These are phyloP conservation scores for Nasonovia ribisnigri DNA, from an alignment of 2,888 invertebrate genomes.

Conservation along the genomic window DNA sequence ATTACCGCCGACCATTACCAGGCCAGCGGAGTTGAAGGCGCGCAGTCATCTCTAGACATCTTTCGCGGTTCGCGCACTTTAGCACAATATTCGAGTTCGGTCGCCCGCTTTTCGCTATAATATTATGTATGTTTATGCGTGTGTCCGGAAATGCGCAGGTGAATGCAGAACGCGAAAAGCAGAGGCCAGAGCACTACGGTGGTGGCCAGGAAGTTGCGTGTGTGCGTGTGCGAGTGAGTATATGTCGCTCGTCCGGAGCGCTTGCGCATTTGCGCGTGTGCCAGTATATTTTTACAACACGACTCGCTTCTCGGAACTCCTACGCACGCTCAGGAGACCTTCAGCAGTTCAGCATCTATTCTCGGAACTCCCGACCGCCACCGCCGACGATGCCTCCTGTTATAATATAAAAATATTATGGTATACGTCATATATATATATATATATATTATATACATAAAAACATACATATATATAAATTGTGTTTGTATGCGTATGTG, in stretches of 20 bases:
- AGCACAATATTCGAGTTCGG: not conserved
- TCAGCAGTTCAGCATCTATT: slow-evolving; percentile 64
- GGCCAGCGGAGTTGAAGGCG: not conserved
- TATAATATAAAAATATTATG: slow-evolving; percentile 13
- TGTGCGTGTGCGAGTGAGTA: not conserved
- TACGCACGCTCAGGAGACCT: slow-evolving; percentile 64
- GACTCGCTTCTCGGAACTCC: slow-evolving; percentile 62
- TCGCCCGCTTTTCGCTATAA: not conserved
- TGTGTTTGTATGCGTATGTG: not conserved
- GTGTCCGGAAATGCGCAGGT: not conserved
- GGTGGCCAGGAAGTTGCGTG: slow-evolving; percentile 3
- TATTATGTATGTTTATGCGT: not conserved
- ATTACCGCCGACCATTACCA: not conserved
- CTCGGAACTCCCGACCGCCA: slow-evolving; percentile 61
- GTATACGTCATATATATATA: not conserved
- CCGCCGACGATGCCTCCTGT: slow-evolving; percentile 53
- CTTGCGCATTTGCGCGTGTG: not conserved
- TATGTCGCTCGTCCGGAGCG: not conserved
- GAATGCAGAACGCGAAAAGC: not conserved
- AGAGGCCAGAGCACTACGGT: not conserved
- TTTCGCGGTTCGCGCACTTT: not conserved
- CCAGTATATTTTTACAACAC: slow-evolving; percentile 51
- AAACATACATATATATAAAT: slow-evolving; percentile 10
- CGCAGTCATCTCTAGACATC: not conserved
- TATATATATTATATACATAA: not conserved